A percentile compares a stretch with the other conserved stretches of the same genome.
Conservation (phyloP, 2,888 invertebrate genomes). For the Seladonia tumulorum region DNA sequence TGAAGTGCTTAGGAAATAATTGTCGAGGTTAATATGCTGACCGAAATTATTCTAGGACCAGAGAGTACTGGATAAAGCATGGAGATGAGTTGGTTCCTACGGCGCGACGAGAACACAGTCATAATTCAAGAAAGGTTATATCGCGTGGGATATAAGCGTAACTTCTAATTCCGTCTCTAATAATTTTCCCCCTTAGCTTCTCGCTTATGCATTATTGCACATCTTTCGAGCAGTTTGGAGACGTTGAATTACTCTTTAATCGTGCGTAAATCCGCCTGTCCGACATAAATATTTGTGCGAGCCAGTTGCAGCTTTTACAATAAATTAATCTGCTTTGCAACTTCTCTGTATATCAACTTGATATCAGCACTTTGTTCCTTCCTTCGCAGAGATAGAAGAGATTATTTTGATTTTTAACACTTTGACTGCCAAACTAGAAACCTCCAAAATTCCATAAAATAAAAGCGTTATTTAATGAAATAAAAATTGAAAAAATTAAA, state of each 20-base stretch:
- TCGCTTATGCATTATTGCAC: background rate
- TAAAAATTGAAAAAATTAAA: too few relatives aligned
- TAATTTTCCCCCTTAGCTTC: background rate
- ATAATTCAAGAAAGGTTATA: background rate
- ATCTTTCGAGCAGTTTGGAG: background rate
- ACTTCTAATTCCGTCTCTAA: conserved; percentile 10
- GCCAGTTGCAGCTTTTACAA: background rate
- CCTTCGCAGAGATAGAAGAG: too few relatives aligned
- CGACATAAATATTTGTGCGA: background rate
- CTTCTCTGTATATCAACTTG: background rate
- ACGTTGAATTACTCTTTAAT: background rate
- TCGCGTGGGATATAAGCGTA: background rate
- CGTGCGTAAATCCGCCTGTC: background rate
- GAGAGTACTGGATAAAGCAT: background rate
- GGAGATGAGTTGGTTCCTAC: conserved; percentile 33
- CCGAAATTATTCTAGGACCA: conserved; percentile 28
- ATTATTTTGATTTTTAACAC: background rate
- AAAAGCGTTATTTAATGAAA: too few relatives aligned
- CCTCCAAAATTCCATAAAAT: too few relatives aligned
- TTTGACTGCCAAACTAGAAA: too few relatives aligned
- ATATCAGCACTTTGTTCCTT: too few relatives aligned
- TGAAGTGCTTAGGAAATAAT: background rate
- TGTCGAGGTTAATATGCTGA: background rate
- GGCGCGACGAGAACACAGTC: conserved; percentile 13
- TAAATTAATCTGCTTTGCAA: background rate